Evolutionary conservation across 2,888 invertebrate genomes (phyloP).

Genomic region (Steinernema scapterisci): DNA sequence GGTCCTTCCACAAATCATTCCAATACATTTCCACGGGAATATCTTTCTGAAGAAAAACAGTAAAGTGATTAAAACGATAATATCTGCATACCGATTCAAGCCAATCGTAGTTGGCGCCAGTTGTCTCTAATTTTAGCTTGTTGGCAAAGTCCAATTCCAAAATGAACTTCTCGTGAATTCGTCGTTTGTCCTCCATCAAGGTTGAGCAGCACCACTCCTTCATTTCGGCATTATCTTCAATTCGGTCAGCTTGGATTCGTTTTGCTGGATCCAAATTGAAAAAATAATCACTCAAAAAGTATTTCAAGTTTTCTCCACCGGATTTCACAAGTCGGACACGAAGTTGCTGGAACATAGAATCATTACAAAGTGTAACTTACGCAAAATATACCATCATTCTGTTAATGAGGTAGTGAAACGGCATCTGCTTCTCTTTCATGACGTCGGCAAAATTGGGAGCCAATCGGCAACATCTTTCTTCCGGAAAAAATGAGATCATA

Average conservation of each 20-base stretch:
- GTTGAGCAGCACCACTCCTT: constrained; percentile 44
- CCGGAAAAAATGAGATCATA: constrained; percentile 53
- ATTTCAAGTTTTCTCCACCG: constrained; percentile 48
- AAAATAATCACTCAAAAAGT: constrained; percentile 43
- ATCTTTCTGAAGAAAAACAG: neutral
- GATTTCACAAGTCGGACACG: constrained; percentile 51
- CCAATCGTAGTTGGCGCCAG: constrained; percentile 47
- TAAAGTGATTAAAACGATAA: neutral
- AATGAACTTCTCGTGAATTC: constrained; percentile 44
- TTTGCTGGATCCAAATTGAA: constrained; percentile 40
- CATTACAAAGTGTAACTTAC: neutral
- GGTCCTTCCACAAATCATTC: neutral
- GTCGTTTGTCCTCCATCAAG: constrained; percentile 44
- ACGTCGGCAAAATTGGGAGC: constrained; percentile 47
- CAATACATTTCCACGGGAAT: constrained; percentile 14
- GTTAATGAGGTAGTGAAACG: neutral
- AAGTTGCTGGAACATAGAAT: constrained; percentile 45
- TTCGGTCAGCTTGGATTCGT: constrained; percentile 38
- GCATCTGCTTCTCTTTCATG: constrained; percentile 35
- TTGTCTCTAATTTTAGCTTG: constrained; percentile 42
- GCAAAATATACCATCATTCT: neutral
- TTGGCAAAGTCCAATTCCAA: constrained; percentile 51
- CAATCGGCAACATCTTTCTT: constrained; percentile 50
- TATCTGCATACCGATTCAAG: constrained; percentile 1
- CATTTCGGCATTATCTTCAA: constrained; percentile 41